A percentile compares a stretch with the other conserved stretches of the same genome.
These are phyloP conservation scores for Drosophila limbata DNA, from an alignment of 2,888 invertebrate species.

Conservation along the genomic window DNA sequence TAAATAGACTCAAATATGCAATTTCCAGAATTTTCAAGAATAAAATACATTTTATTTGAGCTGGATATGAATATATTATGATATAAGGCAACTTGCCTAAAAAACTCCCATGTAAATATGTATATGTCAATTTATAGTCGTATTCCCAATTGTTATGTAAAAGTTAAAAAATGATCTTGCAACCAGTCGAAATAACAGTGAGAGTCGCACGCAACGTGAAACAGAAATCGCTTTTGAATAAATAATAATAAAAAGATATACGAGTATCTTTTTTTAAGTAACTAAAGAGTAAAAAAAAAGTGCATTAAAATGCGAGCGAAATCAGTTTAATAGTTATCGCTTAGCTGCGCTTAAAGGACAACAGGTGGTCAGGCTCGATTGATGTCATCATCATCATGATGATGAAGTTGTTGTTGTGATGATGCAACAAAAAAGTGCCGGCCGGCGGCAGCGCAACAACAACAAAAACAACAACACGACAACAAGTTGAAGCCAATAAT, in stretches of 20 bases:
- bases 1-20: too few relatives aligned
- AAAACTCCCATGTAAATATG: too few relatives aligned
- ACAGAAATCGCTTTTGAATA: constrained; percentile 41
- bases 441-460: constrained; percentile 25
- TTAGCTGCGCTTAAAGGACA: constrained; percentile 67
- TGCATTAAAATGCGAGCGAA: constrained; percentile 39
- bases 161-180: constrained; percentile 56
- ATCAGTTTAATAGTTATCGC: constrained; percentile 67
- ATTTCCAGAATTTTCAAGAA: too few relatives aligned
- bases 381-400: not conserved
- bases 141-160: constrained; percentile 72
- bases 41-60: too few relatives aligned
- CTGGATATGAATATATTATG: too few relatives aligned
- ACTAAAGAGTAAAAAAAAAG: constrained; percentile 25
- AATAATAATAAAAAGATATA: constrained; percentile 32
- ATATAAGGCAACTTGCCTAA: too few relatives aligned
- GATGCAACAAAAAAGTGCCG: constrained; percentile 60
- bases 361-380: constrained; percentile 65
- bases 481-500: constrained; percentile 54
- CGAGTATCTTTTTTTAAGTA: not conserved
- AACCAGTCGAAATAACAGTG: constrained; percentile 23
- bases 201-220: constrained; percentile 55
- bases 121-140: not conserved
- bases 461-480: not conserved
- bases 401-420: constrained; percentile 27